Percentiles rank a stretch among this genome's conserved stretches.
These are phyloP conservation scores for Beroe forskalii DNA, from an alignment of 37 sponge, comb jelly and placozoan genomes.

Conservation along the genomic window DNA sequence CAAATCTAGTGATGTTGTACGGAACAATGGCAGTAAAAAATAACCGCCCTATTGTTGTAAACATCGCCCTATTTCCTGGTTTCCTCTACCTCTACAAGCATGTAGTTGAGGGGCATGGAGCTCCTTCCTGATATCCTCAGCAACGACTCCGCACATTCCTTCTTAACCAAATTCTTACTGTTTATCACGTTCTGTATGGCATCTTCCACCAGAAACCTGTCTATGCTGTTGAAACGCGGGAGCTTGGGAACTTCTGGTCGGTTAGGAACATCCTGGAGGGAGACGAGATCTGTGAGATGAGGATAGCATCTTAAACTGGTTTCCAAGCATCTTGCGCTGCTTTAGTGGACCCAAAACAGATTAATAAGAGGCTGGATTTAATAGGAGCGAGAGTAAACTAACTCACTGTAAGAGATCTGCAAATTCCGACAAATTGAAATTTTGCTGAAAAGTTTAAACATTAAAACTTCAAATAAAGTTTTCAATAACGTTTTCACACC, in stretches of 20 bases:
- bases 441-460: too few species aligned
- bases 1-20: neutral
- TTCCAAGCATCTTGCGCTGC: too few species aligned
- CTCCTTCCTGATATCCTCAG: constrained; percentile 1
- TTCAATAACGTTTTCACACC: constrained; percentile 67
- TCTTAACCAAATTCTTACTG: constrained; percentile 74
- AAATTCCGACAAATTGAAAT: too few species aligned
- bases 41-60: too few species aligned
- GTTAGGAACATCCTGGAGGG: neutral
- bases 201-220: constrained; percentile 83
- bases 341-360: too few species aligned
- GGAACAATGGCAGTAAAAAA: too few species aligned
- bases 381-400: constrained; percentile 17
- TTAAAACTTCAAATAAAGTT: neutral
- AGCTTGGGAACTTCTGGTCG: constrained; percentile 64
- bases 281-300: too few species aligned
- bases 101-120: constrained; percentile 45
- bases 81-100: constrained; percentile 57
- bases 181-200: constrained; percentile 67
- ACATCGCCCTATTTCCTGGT: too few species aligned
- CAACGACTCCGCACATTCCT: constrained; percentile 70
- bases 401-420: too few species aligned
- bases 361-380: constrained; percentile 31
- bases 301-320: too few species aligned
- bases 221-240: constrained; percentile 76